phyloP scores from a whole-genome alignment of 2,113 vertebrate species.

The Stegastes partitus region DNA sequence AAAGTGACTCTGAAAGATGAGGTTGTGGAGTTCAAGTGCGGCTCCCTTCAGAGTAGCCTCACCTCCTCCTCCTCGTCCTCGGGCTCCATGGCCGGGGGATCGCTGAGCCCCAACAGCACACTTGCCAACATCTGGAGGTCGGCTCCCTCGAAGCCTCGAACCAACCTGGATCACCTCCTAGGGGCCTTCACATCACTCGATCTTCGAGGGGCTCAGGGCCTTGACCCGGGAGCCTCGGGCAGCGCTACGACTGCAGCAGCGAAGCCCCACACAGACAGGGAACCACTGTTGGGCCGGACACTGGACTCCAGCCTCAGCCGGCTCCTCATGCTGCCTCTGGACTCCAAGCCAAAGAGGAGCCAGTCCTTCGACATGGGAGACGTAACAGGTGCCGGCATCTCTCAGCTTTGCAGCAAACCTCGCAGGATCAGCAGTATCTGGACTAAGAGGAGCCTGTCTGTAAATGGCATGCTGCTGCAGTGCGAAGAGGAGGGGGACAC shows the following conservation, averaged over 20 bases:
- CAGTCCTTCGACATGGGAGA: constrained; percentile 97
- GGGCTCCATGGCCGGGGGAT: constrained; percentile 85
- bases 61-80: constrained; percentile 89
- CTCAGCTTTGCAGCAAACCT: constrained; percentile 88
- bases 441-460: constrained; percentile 95
- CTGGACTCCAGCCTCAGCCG: constrained; percentile 88
- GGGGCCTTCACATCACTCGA: constrained; percentile 93
- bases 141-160: constrained; percentile 85
- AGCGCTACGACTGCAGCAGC: constrained; percentile 61
- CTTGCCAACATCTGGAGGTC: constrained; percentile 90
- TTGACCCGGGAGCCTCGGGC: constrained; percentile 82
- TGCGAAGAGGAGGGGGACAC: constrained; percentile 89
- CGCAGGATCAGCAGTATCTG: constrained; percentile 91
- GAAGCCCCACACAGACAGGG: constrained; percentile 88
- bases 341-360: constrained; percentile 92
- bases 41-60: constrained; percentile 88
- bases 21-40: constrained; percentile 89
- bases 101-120: constrained; percentile 87
- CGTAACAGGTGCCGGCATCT: constrained; percentile 59
- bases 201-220: constrained; percentile 87
- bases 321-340: constrained; percentile 90
- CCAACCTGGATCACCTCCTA: constrained; percentile 91
- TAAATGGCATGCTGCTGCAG: constrained; percentile 93
- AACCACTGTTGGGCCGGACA: constrained; percentile 90
- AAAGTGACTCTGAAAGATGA: constrained; percentile 88